Conservation (phyloP, 1,140 invertebrate genomes). For the Drosophila melanica region DNA sequence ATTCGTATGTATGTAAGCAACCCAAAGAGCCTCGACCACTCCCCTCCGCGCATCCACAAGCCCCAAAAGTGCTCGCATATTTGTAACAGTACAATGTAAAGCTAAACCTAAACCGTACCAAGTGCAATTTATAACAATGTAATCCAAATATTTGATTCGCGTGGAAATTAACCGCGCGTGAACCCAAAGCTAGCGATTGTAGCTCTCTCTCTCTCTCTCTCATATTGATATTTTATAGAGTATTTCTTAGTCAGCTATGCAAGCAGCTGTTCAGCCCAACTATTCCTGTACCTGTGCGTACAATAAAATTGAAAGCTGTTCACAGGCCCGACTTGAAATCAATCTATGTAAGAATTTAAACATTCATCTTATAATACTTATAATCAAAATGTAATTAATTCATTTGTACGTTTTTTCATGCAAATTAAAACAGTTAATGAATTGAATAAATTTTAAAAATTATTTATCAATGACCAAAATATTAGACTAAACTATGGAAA, state of each 20-base stretch:
- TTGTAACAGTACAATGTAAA: conserved; percentile 49
- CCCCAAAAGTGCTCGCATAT: conserved; percentile 12
- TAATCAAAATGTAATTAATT: conserved; percentile 44
- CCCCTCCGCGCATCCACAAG: neutral
- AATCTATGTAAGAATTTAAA: conserved; percentile 28
- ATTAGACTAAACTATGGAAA: too few species aligned
- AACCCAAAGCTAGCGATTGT: conserved; percentile 26
- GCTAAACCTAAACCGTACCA: conserved; percentile 52
- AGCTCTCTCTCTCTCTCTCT: conserved; percentile 24
- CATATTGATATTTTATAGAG: conserved; percentile 29
- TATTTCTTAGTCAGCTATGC: conserved; percentile 11
- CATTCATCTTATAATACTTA: conserved; percentile 32
- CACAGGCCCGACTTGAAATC: conserved; percentile 5
- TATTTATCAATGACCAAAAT: too few species aligned
- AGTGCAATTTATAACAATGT: conserved; percentile 70
- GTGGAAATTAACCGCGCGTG: conserved; percentile 26
- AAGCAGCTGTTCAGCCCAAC: conserved; percentile 12
- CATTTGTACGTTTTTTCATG: conserved; percentile 35
- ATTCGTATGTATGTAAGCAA: conserved; percentile 30
- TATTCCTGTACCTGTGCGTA: conserved; percentile 25
- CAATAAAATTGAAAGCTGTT: conserved; percentile 16
- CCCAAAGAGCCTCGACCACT: neutral
- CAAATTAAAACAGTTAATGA: conserved; percentile 32
- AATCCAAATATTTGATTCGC: conserved; percentile 28
- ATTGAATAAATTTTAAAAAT: conserved; percentile 27